A percentile compares a stretch with the other conserved stretches of the same genome.
These are phyloP conservation scores for Cossypha niveicapilla DNA, from an alignment of 2,797 vertebrate species.

Conservation along the genomic window DNA sequence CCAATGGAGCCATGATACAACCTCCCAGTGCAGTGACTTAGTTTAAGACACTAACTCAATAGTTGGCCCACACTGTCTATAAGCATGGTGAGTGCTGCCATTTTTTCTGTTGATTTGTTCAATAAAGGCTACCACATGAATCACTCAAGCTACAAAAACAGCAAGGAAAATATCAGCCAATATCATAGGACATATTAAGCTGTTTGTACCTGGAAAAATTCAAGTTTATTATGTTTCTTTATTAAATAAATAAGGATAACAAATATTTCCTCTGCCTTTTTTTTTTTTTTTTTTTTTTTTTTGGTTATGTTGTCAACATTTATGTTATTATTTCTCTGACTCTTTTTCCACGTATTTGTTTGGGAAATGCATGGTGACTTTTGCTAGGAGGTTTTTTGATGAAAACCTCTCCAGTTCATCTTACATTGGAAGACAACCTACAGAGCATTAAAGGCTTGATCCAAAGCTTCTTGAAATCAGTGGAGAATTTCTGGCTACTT, in stretches of 20 bases:
- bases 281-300: background rate
- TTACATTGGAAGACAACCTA: background rate
- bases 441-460: background rate
- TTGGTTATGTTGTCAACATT: background rate
- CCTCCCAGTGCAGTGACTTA: conserved; percentile 12
- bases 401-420: background rate
- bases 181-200: conserved; percentile 46
- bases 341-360: background rate
- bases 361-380: background rate
- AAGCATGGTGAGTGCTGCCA: conserved; percentile 38
- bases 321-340: background rate
- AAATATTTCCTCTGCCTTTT: conserved; percentile 18
- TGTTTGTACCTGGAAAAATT: conserved; percentile 61
- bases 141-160: conserved; percentile 38
- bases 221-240: conserved; percentile 61
- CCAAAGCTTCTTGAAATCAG: background rate
- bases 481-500: background rate
- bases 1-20: background rate
- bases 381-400: background rate
- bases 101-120: conserved; percentile 45
- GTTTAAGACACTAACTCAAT: conserved; percentile 1
- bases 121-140: conserved; percentile 41
- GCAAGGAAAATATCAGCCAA: conserved; percentile 59
- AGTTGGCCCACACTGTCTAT: conserved; percentile 39
- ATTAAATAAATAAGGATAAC: conserved; percentile 62